A percentile compares a stretch with the other conserved stretches of the same genome.
phyloP scores from a whole-genome alignment of 2,797 vertebrate species.

The Cirrhinus mrigala region DNA sequence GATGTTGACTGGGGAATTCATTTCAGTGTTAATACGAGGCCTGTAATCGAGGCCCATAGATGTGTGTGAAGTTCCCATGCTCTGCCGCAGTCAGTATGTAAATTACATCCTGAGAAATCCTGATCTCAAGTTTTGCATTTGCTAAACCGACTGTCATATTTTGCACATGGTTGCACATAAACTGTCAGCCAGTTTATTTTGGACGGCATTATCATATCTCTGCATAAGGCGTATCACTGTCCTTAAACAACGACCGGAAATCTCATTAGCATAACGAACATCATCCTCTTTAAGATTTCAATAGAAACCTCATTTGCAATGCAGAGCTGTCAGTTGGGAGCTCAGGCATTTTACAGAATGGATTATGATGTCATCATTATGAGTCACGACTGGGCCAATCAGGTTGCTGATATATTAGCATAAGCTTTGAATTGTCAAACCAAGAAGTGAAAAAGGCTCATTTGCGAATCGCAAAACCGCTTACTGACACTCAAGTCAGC shows the following conservation, averaged over 20 bases:
- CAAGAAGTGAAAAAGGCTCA: neutral
- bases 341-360: neutral
- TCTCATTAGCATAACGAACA: slow-evolving; percentile 42
- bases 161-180: slow-evolving; percentile 12
- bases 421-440: neutral
- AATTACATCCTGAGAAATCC: slow-evolving; percentile 28
- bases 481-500: neutral
- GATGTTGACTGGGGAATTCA: neutral
- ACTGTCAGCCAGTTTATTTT: neutral
- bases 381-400: neutral
- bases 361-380: slow-evolving; percentile 3
- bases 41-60: neutral
- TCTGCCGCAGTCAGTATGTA: slow-evolving; percentile 23
- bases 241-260: neutral
- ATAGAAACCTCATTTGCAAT: slow-evolving; percentile 24
- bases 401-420: neutral
- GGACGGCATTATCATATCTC: slow-evolving; percentile 17
- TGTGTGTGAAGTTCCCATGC: slow-evolving; percentile 20
- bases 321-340: slow-evolving; percentile 9
- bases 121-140: slow-evolving; percentile 35
- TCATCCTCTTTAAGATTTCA: slow-evolving; percentile 33
- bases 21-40: neutral
- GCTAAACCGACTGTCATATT: slow-evolving; percentile 26
- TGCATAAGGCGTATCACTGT: neutral
- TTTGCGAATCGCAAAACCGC: neutral